Base-by-base conservation (phyloP, 2,113 vertebrate genomes). In the Takifugu bimaculatus region DNA sequence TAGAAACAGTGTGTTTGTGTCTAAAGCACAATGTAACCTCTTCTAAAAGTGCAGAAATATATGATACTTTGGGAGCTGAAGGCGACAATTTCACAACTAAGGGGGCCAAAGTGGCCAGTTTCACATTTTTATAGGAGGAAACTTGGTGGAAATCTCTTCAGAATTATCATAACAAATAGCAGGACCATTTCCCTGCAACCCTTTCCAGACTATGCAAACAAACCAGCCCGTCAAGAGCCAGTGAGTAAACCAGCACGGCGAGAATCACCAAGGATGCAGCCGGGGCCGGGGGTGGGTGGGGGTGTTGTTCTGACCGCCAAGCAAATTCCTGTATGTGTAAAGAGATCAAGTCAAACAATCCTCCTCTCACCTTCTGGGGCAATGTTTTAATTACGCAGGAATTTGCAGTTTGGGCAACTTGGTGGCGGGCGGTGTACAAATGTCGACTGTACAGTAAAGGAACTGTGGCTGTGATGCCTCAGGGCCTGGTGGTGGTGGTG, bases 371-470 rank as follows among this genome's bases (percentile, higher is more conserved):
- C 66, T 60, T 29, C 50, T 52, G 35, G 20, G 49, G 45, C 52
- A 73, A 66, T 52, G 59, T 81, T 79, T 79, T 75, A 79, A 81
- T 83, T 77, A 64, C 74, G 68, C 54, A 65, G 66, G 63, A 69
- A 65, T 76, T 62, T 62, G 64, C 65, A 85, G 66, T 63, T 42
- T 26, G 2, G 20, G 75, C 57, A 67, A 60, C 65, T 72, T 68
- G 61, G 59, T 49, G 47, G 73, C 65, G 53, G 64, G 0, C 32
- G 66, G 80, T 69, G 79, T 81, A 84, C 57, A 83, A 61, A 61
- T 72, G 70, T 26, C 35, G 65, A 29, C 66, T 15, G 58, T 48
- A 86, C 80, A 86, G 65, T 76, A 63, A 63, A 50, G 69, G 68
- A 35, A 63, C 62, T 83, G 80, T 81, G 70, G 52, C 65, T 72